These are phyloP conservation scores for Hucho hucho DNA, from an alignment of 2,113 vertebrate genomes.

Conservation along the genomic window DNA sequence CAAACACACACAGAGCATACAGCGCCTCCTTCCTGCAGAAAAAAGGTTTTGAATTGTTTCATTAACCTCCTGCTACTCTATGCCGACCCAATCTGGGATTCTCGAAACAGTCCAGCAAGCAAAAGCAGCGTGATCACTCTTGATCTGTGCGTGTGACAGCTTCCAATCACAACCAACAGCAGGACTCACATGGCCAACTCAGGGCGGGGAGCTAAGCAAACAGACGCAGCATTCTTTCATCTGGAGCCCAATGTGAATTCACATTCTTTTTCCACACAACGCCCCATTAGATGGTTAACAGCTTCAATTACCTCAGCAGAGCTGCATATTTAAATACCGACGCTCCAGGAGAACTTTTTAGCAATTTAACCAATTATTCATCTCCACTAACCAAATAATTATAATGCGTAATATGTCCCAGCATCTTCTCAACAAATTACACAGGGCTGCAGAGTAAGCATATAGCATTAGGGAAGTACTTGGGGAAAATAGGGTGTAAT, in stretches of 20 bases:
- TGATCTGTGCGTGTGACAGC: constrained; percentile 40
- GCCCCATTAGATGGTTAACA: constrained; percentile 55
- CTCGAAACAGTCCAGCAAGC: constrained; percentile 30
- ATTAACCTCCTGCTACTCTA: constrained; percentile 60
- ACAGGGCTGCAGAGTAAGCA: constrained; percentile 22
- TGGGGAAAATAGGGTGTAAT: constrained; percentile 38
- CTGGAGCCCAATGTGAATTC: constrained; percentile 1
- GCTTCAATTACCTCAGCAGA: constrained; percentile 54
- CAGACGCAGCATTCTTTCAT: constrained; percentile 22
- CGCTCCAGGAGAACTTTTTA: constrained; percentile 38
- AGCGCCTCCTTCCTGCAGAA: constrained; percentile 14
- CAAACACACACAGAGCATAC: constrained; percentile 5
- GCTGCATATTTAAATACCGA: constrained; percentile 41
- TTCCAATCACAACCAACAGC: constrained; percentile 23
- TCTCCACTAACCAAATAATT: constrained; percentile 43
- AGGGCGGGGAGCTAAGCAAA: constrained; percentile 13
- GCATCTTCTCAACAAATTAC: constrained; percentile 25
- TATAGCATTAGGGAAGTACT: constrained; percentile 34
- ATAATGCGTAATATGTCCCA: constrained; percentile 32
- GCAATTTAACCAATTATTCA: constrained; percentile 61
- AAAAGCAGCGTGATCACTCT: constrained; percentile 37
- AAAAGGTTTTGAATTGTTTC: constrained; percentile 49
- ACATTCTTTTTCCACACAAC: constrained; percentile 42
- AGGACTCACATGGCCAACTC: neutral
- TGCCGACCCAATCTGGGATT: constrained; percentile 35